Conservation (phyloP, 2,797 vertebrate genomes). For the Gymnothorax reevesii region DNA sequence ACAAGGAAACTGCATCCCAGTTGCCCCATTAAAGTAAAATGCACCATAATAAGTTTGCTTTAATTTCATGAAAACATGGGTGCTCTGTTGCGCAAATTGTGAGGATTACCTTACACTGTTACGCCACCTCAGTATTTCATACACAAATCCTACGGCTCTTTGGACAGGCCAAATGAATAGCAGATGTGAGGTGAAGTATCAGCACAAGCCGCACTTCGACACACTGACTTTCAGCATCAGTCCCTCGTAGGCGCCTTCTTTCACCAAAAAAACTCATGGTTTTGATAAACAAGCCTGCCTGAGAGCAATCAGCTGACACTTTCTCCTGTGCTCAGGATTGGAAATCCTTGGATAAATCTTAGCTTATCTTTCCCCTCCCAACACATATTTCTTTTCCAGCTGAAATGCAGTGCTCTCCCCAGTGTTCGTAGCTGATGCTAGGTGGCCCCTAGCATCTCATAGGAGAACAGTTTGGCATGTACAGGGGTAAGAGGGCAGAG, state of each 20-base stretch:
- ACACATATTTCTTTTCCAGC: background rate
- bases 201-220: constrained; percentile 49
- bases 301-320: constrained; percentile 11
- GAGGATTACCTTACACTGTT: constrained; percentile 67
- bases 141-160: constrained; percentile 51
- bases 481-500: background rate
- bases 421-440: background rate
- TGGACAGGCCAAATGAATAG: constrained; percentile 70
- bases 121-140: constrained; percentile 67
- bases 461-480: background rate
- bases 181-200: constrained; percentile 68
- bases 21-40: constrained; percentile 74
- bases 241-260: constrained; percentile 3
- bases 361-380: background rate
- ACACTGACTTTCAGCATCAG: constrained; percentile 56
- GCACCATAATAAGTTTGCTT: constrained; percentile 46
- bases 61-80: constrained; percentile 54
- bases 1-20: constrained; percentile 64
- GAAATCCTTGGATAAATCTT: constrained; percentile 24
- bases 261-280: background rate
- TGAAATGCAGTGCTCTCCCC: background rate
- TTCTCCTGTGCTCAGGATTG: background rate
- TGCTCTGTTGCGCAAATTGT: constrained; percentile 71
- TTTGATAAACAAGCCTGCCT: constrained; percentile 29
- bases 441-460: constrained; percentile 15